phyloP scores from a whole-genome alignment of 2,888 invertebrate species.

The Podotricha telesiphe region DNA sequence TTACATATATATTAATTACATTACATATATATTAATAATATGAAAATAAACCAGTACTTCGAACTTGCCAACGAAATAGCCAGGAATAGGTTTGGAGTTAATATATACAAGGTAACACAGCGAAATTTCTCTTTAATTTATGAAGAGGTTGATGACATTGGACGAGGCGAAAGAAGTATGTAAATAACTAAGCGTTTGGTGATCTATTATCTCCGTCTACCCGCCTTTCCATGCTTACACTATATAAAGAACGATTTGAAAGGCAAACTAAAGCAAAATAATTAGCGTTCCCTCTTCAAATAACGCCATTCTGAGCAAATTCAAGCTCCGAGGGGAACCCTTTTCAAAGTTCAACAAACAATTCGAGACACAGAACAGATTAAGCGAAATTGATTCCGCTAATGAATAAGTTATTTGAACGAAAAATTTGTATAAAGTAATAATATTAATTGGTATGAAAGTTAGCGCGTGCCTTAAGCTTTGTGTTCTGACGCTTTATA shows the following conservation, averaged over 20 bases:
- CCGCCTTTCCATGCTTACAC: neutral
- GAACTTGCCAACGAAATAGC: no score
- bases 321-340: conserved; percentile 38
- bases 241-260: conserved; percentile 22
- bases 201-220: no score
- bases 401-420: conserved; percentile 49
- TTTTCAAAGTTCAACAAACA: conserved; percentile 42
- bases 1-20: no score
- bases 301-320: conserved; percentile 37
- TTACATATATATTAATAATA: no score
- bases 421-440: conserved; percentile 46
- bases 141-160: no score
- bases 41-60: no score
- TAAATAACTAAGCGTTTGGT: no score
- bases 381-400: conserved; percentile 49
- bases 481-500: conserved; percentile 24
- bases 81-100: no score
- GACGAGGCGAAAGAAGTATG: no score
- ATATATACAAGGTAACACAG: no score
- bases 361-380: conserved; percentile 45
- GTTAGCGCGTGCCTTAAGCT: conserved; percentile 34
- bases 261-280: conserved; percentile 37
- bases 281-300: conserved; percentile 35
- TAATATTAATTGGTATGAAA: conserved; percentile 48
- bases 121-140: no score